Evolutionary conservation across 1,140 invertebrate species (phyloP).

Genomic region (Cydia splendana): DNA sequence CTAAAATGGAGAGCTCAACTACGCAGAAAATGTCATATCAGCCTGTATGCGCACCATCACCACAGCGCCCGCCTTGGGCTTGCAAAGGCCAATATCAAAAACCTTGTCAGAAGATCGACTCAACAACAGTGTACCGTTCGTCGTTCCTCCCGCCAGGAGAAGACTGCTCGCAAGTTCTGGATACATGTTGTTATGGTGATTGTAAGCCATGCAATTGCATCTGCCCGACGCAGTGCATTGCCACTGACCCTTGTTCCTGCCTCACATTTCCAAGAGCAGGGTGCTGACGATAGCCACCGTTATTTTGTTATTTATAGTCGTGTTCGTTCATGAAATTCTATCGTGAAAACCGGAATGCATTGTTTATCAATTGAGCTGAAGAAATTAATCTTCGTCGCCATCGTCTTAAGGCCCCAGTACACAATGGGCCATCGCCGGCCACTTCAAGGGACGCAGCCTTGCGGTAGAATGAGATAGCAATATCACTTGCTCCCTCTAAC

Average conservation of each 20-base stretch:
- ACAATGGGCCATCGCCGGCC: too few species aligned
- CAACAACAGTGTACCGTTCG: constrained; percentile 63
- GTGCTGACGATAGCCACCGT: constrained; percentile 53
- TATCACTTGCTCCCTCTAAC: too few species aligned
- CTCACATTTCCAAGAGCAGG: constrained; percentile 61
- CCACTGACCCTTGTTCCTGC: constrained; percentile 68
- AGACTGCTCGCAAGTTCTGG: constrained; percentile 67
- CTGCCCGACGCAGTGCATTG: constrained; percentile 65
- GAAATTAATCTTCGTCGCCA: too few species aligned
- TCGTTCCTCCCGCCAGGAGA: constrained; percentile 69
- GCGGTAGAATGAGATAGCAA: too few species aligned
- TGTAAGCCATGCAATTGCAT: constrained; percentile 68
- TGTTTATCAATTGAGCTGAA: too few species aligned
- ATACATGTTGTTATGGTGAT: constrained; percentile 69
- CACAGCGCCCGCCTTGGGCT: constrained; percentile 79
- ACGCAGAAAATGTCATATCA: constrained; percentile 81
- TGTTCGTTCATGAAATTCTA: too few species aligned
- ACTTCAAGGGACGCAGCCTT: too few species aligned
- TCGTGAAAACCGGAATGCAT: too few species aligned
- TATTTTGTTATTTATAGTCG: constrained; percentile 25
- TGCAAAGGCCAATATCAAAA: constrained; percentile 69
- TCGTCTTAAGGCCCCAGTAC: too few species aligned
- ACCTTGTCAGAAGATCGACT: constrained; percentile 73
- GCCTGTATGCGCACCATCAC: constrained; percentile 76
- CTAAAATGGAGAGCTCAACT: constrained; percentile 77